These are phyloP conservation scores for Drosophila insularis DNA, from an alignment of 1,140 invertebrate species.

Conservation along the genomic window DNA sequence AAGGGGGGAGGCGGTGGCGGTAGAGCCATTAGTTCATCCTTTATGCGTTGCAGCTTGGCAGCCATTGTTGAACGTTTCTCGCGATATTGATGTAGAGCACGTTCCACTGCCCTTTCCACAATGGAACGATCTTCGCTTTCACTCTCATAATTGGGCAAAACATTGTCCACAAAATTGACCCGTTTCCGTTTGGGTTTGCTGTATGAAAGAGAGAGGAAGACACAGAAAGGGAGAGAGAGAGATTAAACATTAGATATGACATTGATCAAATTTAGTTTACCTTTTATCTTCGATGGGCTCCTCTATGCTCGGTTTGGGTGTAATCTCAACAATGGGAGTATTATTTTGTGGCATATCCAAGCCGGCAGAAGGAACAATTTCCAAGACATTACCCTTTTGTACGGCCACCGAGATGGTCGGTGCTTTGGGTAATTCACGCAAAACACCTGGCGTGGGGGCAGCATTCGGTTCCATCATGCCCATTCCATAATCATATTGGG, in stretches of 20 bases:
- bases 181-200: constrained; percentile 72
- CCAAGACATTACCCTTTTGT: constrained; percentile 77
- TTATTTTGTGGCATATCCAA: not conserved
- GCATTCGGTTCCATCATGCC: constrained; percentile 24
- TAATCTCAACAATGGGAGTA: not conserved
- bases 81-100: constrained; percentile 38
- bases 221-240: too few relatives aligned
- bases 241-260: not conserved
- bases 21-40: constrained; percentile 51
- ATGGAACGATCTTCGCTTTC: constrained; percentile 68
- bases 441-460: constrained; percentile 22
- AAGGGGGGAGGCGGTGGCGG: constrained; percentile 55
- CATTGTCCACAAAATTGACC: constrained; percentile 73
- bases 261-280: constrained; percentile 10
- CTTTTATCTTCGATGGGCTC: constrained; percentile 47
- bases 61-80: constrained; percentile 38
- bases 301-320: constrained; percentile 6
- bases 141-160: constrained; percentile 70
- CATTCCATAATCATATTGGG: constrained; percentile 17
- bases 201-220: not conserved
- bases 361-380: constrained; percentile 69
- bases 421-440: constrained; percentile 56
- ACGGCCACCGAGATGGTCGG: constrained; percentile 58
- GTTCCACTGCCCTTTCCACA: constrained; percentile 45
- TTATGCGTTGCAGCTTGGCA: constrained; percentile 40